These are phyloP conservation scores for Myrmecobius fasciatus DNA, from an alignment of 2,113 vertebrate species.

Conservation along the genomic window DNA sequence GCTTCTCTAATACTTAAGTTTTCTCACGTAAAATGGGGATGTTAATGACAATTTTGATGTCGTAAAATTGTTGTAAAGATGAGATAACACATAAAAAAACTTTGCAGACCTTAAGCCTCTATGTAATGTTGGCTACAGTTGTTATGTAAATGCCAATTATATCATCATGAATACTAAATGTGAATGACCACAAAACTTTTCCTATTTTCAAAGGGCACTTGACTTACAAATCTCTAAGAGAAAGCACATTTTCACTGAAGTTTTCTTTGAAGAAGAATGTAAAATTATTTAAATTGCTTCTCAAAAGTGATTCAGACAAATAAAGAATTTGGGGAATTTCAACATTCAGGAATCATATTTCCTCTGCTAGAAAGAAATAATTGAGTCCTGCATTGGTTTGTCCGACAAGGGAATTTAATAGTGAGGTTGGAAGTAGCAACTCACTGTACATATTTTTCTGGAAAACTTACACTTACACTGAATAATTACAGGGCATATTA, in stretches of 20 bases:
- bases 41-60: neutral
- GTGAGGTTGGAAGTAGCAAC: neutral
- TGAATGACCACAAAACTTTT: neutral
- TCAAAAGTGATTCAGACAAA: neutral
- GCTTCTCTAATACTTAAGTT: neutral
- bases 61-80: neutral
- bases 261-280: neutral
- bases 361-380: neutral
- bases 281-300: neutral
- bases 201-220: neutral
- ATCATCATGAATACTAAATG: neutral
- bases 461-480: neutral
- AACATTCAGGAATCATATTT: neutral
- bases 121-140: neutral
- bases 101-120: neutral
- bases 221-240: neutral
- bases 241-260: neutral
- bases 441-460: neutral
- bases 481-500: neutral
- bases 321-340: constrained; percentile 2
- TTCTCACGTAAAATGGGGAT: neutral
- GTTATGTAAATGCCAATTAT: neutral
- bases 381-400: neutral
- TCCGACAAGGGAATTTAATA: neutral
- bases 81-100: neutral